Conservation (phyloP, 2,113 vertebrate species). For the Equus quagga region DNA sequence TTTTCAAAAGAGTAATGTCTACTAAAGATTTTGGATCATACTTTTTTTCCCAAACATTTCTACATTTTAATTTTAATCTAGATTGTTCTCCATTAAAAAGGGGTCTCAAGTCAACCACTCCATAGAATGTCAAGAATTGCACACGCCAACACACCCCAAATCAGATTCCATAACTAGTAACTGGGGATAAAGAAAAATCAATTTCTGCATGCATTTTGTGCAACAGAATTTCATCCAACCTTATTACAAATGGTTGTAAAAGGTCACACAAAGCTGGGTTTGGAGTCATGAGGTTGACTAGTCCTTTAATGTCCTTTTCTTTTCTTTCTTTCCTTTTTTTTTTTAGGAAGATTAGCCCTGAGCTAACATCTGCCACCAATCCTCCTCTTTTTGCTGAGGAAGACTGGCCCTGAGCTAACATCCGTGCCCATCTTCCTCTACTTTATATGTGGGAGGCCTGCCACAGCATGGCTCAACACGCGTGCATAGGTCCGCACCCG, state of each 20-base stretch:
- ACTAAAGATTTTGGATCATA: conserved; percentile 40
- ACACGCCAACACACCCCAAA: neutral
- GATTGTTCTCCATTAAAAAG: conserved; percentile 38
- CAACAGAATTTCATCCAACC: conserved; percentile 24
- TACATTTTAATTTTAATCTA: conserved; percentile 74
- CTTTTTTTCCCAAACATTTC: neutral
- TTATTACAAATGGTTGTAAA: conserved; percentile 49
- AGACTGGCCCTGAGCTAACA: no score
- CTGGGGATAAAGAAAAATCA: neutral
- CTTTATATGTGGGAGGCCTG: no score
- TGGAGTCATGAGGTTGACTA: conserved; percentile 39
- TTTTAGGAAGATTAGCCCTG: no score
- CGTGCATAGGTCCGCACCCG: no score
- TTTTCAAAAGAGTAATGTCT: conserved; percentile 48
- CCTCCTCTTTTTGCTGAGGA: no score
- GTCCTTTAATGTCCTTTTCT: conserved; percentile 19
- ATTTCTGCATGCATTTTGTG: conserved; percentile 40
- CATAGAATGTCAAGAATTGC: conserved; percentile 49
- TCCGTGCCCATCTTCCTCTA: no score
- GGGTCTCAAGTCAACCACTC: conserved; percentile 15
- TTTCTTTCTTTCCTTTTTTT: no score
- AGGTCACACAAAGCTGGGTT: conserved; percentile 45
- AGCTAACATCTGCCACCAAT: no score
- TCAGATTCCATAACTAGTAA: conserved; percentile 33
- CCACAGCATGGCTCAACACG: no score